Conservation (phyloP, 2,888 invertebrate species). For the Lochmaea capreae region DNA sequence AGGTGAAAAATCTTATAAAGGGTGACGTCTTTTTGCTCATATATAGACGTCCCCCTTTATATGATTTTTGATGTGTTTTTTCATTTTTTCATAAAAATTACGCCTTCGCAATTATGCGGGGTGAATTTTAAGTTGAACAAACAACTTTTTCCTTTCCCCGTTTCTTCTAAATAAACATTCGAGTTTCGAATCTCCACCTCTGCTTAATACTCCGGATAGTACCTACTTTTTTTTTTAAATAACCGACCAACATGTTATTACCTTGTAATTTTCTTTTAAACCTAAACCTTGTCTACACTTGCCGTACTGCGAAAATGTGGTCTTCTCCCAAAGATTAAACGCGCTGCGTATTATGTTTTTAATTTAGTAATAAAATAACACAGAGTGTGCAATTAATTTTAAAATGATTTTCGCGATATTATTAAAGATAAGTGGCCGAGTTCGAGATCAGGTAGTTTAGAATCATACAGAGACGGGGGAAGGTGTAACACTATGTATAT, state of each 20-base stretch:
- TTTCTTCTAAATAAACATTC: too few species aligned
- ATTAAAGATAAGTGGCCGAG: constrained; percentile 64
- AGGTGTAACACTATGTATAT: not conserved
- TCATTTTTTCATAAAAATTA: too few species aligned
- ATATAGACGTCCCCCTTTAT: too few species aligned
- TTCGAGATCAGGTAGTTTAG: constrained; percentile 42
- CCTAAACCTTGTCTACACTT: constrained; percentile 47
- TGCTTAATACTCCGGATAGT: constrained; percentile 1
- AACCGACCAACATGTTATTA: constrained; percentile 59
- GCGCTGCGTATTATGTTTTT: constrained; percentile 58
- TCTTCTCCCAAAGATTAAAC: constrained; percentile 53
- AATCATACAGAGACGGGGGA: constrained; percentile 6
- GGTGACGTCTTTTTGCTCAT: too few species aligned
- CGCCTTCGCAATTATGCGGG: too few species aligned
- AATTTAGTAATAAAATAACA: constrained; percentile 64
- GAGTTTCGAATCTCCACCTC: too few species aligned
- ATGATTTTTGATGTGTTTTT: too few species aligned
- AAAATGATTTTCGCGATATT: constrained; percentile 65
- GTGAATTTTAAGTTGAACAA: too few species aligned
- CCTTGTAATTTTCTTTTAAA: constrained; percentile 59
- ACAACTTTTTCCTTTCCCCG: too few species aligned
- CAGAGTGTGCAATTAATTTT: constrained; percentile 64
- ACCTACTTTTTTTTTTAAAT: constrained; percentile 51
- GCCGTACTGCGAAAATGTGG: constrained; percentile 57
- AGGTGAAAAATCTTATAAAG: too few species aligned